A percentile compares a stretch with the other conserved stretches of the same genome.
Evolutionary conservation across 2,888 invertebrate species (phyloP).

Genomic region (Aphelenchoides bicaudatus): DNA sequence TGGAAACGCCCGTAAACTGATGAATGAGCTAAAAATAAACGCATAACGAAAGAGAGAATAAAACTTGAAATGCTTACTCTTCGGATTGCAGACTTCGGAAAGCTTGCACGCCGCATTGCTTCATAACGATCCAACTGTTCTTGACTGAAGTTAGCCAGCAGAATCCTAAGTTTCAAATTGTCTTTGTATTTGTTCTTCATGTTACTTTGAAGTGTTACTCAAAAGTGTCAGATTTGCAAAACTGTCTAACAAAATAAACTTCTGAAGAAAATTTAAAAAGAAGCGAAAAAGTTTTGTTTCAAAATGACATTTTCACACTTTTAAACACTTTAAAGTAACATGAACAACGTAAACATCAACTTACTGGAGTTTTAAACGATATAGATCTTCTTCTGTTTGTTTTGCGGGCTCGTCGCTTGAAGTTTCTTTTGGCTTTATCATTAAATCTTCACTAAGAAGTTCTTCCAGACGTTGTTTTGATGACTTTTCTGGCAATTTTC

Average conservation of each 20-base stretch:
- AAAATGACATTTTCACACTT: too few relatives aligned
- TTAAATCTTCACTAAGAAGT: background rate
- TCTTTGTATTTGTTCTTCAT: constrained; percentile 39
- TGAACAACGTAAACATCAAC: too few relatives aligned
- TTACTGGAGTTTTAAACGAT: constrained; percentile 40
- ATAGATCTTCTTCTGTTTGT: constrained; percentile 29
- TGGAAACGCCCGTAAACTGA: constrained; percentile 90
- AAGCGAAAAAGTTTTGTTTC: too few relatives aligned
- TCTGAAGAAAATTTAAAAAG: background rate
- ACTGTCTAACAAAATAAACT: background rate
- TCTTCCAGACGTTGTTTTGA: background rate
- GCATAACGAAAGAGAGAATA: constrained; percentile 16
- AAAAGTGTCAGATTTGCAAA: background rate
- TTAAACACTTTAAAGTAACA: too few relatives aligned
- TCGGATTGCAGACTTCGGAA: constrained; percentile 91
- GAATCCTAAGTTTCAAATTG: constrained; percentile 79
- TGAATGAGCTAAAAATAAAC: constrained; percentile 73
- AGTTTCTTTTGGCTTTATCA: constrained; percentile 3
- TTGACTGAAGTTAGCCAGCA: constrained; percentile 96
- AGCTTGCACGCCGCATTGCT: constrained; percentile 92
- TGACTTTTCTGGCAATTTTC: background rate
- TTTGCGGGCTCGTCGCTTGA: constrained; percentile 11
- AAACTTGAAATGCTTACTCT: constrained; percentile 26
- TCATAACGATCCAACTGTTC: constrained; percentile 96
- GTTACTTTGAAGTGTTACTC: background rate